Base-by-base conservation (phyloP, 2,888 invertebrate genomes). In the Noctua pronuba region DNA sequence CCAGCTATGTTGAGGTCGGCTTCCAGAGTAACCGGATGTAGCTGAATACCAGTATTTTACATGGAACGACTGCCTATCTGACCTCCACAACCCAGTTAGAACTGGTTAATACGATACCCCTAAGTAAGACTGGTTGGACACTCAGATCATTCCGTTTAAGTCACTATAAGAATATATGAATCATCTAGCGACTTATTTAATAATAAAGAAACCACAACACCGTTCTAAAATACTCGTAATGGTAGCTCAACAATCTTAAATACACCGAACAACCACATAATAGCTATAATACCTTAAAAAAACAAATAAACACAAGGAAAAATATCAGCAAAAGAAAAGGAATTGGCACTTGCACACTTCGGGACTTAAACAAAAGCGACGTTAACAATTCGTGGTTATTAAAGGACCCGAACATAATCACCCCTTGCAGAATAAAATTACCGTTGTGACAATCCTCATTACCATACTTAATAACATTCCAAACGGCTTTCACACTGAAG, bases 401-500 rank as follows among this genome's bases (percentile, higher is more conserved):
- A 84, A 88, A 88, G 70, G 73, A 71, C 79, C 82, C 73, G 44
- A 67, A 52, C 77, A 80, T 87, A 90, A 89, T 89, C 90, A 89
- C 88, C 88, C 85, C 86, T 88, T 88, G 86, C 87, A 88, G 89
- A 91, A 91, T 92, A 89, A 91, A 91, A 91, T 92, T 91, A 91
- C 88, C 89, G 90, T 90, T 91, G 82, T 87, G 79, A 86, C 88
- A 86, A 88, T 87, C 87, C 90, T 90, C 88, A 91, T 91, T 92
- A 90, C 86, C 90, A 88, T 88, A 68, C 87, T 85, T 87, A 85
- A 88, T 85, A 88, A 87, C 80, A 79, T 82, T 82, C 87, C 80
- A 88, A 88, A 90, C 77, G 81, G 75, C 86, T 79, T 83, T 85
- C 85, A 86, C 69, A 79, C 75, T 78, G 80, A 82, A 87, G 74